Evolutionary conservation across 2,888 invertebrate species (phyloP), one percentile per base, ranked within the genome.

Genomic region (Melanostoma scalare): DNA sequence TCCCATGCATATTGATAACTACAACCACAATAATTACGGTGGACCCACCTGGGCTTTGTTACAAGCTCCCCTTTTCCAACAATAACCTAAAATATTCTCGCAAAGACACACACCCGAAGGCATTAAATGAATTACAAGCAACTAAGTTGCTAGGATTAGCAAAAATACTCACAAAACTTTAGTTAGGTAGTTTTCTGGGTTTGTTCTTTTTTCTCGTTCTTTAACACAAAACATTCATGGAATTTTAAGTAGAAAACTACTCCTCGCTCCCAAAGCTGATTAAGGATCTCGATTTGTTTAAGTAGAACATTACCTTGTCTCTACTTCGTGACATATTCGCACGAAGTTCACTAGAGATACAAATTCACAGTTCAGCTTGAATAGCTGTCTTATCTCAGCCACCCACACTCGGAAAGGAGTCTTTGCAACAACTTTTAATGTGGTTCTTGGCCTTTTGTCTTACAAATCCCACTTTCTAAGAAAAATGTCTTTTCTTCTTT

Each of bases 361-460:
- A 72, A 65, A 36, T 68, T 48, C 53, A 42, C 58, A 65, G 65
- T 56, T 68, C 60, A 30, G 10, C 55, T 63, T 35, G 35, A 44
- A 71, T 60, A 40, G 58, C 50, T 31, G 48, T 33, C 35, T 69
- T 69, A 50, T 52, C 38, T 42, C 6, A n/a, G 31, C 5, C 5
- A 31, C 20, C 38, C 4, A 5, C 5, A 2, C 33, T 31, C 5
- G 42, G 30, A 46, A 40, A 50, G 46, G 58, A 20, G 50, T 6
- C 48, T 60, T 72, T 55, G 3, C 4, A 8, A 46, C 67, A 73
- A 73, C 67, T 79, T 79, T 73, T 79, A 78, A 72, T 72, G 78
- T 60, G 72, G 58, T 72, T 65, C 65, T 72, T 78, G 68, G 73
- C 38, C 68, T 68, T 79, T 74, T 78, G 67, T 73, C 46, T 33